Percentiles rank a stretch among this genome's conserved stretches.
phyloP scores from a whole-genome alignment of 2,797 vertebrate genomes.

The Pantherophis alleghaniensis region DNA sequence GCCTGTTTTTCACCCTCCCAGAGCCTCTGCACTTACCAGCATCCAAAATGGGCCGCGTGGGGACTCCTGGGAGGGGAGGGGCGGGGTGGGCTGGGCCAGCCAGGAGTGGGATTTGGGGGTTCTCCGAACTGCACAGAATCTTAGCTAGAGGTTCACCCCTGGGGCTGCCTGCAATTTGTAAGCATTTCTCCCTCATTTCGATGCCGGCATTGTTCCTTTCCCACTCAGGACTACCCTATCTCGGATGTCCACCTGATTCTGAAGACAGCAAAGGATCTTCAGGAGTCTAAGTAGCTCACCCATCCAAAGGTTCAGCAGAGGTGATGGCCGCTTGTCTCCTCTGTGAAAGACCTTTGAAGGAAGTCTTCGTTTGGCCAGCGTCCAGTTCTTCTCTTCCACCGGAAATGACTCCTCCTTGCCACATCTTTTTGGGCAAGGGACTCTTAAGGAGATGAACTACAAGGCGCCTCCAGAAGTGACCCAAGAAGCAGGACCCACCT shows the following conservation, averaged over 20 bases:
- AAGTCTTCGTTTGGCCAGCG: slow-evolving; percentile 30
- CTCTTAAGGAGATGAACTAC: slow-evolving; percentile 26
- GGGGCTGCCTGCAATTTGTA: background rate
- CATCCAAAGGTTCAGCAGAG: slow-evolving; percentile 9
- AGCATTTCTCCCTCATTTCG: background rate
- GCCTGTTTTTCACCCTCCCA: too few species aligned
- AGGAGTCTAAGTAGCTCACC: slow-evolving; percentile 80
- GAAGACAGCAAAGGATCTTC: slow-evolving; percentile 94
- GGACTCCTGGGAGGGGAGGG: too few species aligned
- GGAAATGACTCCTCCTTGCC: slow-evolving; percentile 51
- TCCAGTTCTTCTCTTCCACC: slow-evolving; percentile 43
- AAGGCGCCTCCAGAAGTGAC: background rate
- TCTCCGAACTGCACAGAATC: too few species aligned
- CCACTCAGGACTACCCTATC: slow-evolving; percentile 91
- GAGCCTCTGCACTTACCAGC: too few species aligned
- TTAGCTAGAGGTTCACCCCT: too few species aligned
- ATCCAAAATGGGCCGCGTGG: too few species aligned
- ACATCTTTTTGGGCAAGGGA: slow-evolving; percentile 31
- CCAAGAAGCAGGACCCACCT: background rate
- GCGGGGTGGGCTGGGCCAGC: too few species aligned
- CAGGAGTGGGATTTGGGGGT: too few species aligned
- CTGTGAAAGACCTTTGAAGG: slow-evolving; percentile 45
- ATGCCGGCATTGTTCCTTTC: background rate
- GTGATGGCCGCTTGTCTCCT: slow-evolving; percentile 33
- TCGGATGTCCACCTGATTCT: slow-evolving; percentile 92